Percentiles rank a stretch among this genome's conserved stretches.
phyloP scores from a whole-genome alignment of 35 echinoderm and acorn worm species.

The Apostichopus japonicus region DNA sequence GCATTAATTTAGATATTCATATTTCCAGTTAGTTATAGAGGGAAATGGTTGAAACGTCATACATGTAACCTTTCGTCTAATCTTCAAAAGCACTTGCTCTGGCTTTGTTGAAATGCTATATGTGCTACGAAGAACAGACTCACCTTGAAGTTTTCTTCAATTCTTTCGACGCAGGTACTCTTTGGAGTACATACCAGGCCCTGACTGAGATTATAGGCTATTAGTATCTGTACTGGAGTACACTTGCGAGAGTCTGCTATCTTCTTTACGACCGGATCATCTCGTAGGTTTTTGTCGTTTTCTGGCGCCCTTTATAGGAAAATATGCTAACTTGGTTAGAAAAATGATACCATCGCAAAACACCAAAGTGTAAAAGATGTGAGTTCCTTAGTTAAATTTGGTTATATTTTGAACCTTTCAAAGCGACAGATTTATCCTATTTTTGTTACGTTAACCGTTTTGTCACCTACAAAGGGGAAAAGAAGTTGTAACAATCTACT shows the following conservation, averaged over 20 bases:
- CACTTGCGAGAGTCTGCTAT: background rate
- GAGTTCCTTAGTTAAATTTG: too few relatives aligned
- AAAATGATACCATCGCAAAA: too few relatives aligned
- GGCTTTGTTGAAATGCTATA: background rate
- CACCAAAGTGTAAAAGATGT: too few relatives aligned
- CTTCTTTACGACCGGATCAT: background rate
- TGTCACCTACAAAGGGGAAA: too few relatives aligned
- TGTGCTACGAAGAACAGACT: background rate
- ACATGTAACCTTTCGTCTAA: background rate
- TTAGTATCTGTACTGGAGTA: background rate
- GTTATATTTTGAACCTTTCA: too few relatives aligned
- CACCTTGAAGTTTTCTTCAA: conserved; percentile 20
- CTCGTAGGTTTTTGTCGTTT: background rate
- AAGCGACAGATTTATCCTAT: too few relatives aligned
- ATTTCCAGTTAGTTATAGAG: background rate
- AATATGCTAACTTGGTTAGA: too few relatives aligned
- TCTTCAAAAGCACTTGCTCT: background rate
- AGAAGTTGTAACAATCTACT: too few relatives aligned
- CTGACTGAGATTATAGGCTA: background rate
- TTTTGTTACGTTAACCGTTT: too few relatives aligned
- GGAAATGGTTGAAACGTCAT: background rate
- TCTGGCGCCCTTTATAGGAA: background rate
- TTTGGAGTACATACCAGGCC: background rate
- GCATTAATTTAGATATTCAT: background rate
- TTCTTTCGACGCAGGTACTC: background rate